Percentiles rank a stretch among this genome's conserved stretches.
phyloP scores from a whole-genome alignment of 2,888 invertebrate species.

The Boloria selene region DNA sequence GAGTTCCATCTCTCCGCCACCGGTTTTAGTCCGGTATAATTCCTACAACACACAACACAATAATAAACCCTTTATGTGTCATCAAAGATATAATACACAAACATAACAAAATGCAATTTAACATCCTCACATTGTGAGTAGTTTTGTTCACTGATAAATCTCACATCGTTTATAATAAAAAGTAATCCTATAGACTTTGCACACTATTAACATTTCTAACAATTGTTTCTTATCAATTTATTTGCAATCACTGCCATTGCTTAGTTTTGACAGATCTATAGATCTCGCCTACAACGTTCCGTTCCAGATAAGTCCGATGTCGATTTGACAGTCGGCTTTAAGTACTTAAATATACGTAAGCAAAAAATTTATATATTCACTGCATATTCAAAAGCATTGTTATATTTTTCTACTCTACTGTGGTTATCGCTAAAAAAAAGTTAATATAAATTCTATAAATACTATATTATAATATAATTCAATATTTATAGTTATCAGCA shows the following conservation, averaged over 20 bases:
- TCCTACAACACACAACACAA: slow-evolving; percentile 57
- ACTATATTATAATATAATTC: too few relatives aligned
- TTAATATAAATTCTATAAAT: too few relatives aligned
- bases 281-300: slow-evolving; percentile 49
- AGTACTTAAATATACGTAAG: not conserved
- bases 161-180: slow-evolving; percentile 60
- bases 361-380: not conserved
- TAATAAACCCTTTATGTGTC: slow-evolving; percentile 49
- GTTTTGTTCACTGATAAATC: slow-evolving; percentile 50
- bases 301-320: slow-evolving; percentile 19
- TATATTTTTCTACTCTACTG: too few relatives aligned
- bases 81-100: slow-evolving; percentile 43
- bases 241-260: slow-evolving; percentile 54
- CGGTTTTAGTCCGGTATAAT: slow-evolving; percentile 61
- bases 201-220: slow-evolving; percentile 53
- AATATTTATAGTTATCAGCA: too few relatives aligned
- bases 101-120: slow-evolving; percentile 48
- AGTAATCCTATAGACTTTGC: slow-evolving; percentile 44
- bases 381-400: too few relatives aligned
- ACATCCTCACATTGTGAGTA: slow-evolving; percentile 63
- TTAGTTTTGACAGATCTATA: slow-evolving; percentile 47
- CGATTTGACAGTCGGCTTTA: not conserved
- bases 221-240: slow-evolving; percentile 48
- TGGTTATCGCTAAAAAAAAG: too few relatives aligned
- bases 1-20: slow-evolving; percentile 82